Evolutionary conservation across 2,113 vertebrate species (phyloP), one percentile per base, ranked within the genome.

Genomic region (Pavo muticus): DNA sequence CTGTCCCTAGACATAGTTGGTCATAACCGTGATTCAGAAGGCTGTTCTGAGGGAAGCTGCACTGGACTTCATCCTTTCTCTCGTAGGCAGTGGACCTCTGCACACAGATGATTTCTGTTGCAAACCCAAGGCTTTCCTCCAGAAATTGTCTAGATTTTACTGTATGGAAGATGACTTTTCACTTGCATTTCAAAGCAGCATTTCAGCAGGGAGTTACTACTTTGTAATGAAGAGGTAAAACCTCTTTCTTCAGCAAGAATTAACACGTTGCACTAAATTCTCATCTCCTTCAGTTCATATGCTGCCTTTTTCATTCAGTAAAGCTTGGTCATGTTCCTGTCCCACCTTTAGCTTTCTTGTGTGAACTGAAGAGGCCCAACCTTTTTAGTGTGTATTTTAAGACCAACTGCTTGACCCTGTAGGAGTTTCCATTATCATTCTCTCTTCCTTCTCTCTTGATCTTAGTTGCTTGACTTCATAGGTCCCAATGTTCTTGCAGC

Each of bases 341-440:
- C 86, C 72, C 92, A 90, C 95, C 91, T 96, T 96, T 61, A 88
- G 57, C 69, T 74, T 93, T 50, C 95, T 94, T 91, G 88, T 88
- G 94, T 50, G 42, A 94, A 48, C n/a, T 84, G 92, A 91, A 81
- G 89, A 88, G 76, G 79, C 69, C 52, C 60, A 92, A 1, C 39
- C 75, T 86, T 93, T 91, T 90, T 35, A 76, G 13, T 90, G 50
- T 45, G 7, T 83, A 84, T 84, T 74, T 3, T 64, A 45, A 64
- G 88, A 86, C 42, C 42, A 84, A 3, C 25, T 47, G 17, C 56
- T 81, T 91, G 79, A 80, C 50, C 56, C 32, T 88, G 81, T 81
- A 71, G 37, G 64, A 11, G 54, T 91, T 90, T 72, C 65, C 45
- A 65, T 88, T 70, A 39, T 60, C 29, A 27, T 71, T 71, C 47